These are phyloP conservation scores for Melanophora roralis DNA, from an alignment of 2,888 invertebrate genomes.

Conservation along the genomic window DNA sequence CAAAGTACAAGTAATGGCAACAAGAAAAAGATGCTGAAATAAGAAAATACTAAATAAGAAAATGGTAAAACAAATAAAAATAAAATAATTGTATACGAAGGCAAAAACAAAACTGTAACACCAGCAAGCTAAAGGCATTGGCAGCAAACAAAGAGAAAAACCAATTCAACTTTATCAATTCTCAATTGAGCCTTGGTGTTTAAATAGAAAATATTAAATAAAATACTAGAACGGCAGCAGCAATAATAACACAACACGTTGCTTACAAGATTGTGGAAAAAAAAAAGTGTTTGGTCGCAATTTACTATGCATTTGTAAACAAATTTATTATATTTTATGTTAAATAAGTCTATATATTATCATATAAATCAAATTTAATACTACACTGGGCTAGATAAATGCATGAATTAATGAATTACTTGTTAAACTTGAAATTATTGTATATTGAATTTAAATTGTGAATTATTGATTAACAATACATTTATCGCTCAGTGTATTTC, in stretches of 20 bases:
- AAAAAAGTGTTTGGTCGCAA: too few relatives aligned
- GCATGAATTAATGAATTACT: too few relatives aligned
- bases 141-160: constrained; percentile 41
- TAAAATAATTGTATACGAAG: constrained; percentile 25
- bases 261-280: constrained; percentile 6
- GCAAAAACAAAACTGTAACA: constrained; percentile 32
- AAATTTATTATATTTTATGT: too few relatives aligned
- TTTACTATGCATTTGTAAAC: too few relatives aligned
- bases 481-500: too few relatives aligned
- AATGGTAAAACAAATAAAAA: constrained; percentile 31
- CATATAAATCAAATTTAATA: too few relatives aligned
- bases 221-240: constrained; percentile 6
- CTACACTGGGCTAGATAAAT: too few relatives aligned
- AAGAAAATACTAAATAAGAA: constrained; percentile 45
- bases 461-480: too few relatives aligned
- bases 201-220: constrained; percentile 21
- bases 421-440: too few relatives aligned
- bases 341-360: too few relatives aligned
- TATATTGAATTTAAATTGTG: too few relatives aligned
- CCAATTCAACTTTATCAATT: constrained; percentile 74
- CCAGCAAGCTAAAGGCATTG: constrained; percentile 30
- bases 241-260: constrained; percentile 28
- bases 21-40: not conserved
- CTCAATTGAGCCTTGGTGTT: constrained; percentile 71
- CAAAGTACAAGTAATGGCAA: constrained; percentile 46